Evolutionary conservation across 2,797 vertebrate species (phyloP).

Genomic region (Cossypha polioptera): DNA sequence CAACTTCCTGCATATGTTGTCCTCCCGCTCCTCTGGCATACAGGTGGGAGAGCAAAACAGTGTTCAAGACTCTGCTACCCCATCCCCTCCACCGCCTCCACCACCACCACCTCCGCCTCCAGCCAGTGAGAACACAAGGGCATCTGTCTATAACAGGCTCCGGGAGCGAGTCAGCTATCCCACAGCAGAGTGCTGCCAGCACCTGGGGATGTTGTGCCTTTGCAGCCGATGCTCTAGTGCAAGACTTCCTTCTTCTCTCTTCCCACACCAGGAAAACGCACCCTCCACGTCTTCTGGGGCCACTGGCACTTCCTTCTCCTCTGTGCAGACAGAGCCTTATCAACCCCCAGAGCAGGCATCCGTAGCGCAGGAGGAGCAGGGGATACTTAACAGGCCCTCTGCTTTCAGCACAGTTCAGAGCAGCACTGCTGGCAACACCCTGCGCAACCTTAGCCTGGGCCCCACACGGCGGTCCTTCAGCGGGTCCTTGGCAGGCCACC

Average conservation of each 20-base stretch:
- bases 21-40: slow-evolving; percentile 90
- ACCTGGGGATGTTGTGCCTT: slow-evolving; percentile 94
- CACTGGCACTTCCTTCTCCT: slow-evolving; percentile 87
- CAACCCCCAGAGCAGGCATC: slow-evolving; percentile 84
- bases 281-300: slow-evolving; percentile 77
- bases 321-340: slow-evolving; percentile 90
- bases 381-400: slow-evolving; percentile 87
- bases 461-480: slow-evolving; percentile 81
- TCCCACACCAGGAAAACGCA: slow-evolving; percentile 75
- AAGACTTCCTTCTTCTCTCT: slow-evolving; percentile 81
- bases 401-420: slow-evolving; percentile 98
- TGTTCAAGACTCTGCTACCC: slow-evolving; percentile 82
- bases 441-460: slow-evolving; percentile 84
- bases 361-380: slow-evolving; percentile 79
- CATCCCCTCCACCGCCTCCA: slow-evolving; percentile 80
- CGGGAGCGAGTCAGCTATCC: slow-evolving; percentile 83
- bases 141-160: slow-evolving; percentile 84
- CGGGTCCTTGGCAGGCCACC: slow-evolving; percentile 78
- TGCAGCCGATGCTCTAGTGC: slow-evolving; percentile 91
- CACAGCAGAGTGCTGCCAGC: slow-evolving; percentile 91
- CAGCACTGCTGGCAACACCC: slow-evolving; percentile 85
- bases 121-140: slow-evolving; percentile 83
- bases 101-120: slow-evolving; percentile 81
- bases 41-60: slow-evolving; percentile 85
- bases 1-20: slow-evolving; percentile 99